Conservation (phyloP, 2,113 vertebrate genomes). For the Triplophysa tibetana region DNA sequence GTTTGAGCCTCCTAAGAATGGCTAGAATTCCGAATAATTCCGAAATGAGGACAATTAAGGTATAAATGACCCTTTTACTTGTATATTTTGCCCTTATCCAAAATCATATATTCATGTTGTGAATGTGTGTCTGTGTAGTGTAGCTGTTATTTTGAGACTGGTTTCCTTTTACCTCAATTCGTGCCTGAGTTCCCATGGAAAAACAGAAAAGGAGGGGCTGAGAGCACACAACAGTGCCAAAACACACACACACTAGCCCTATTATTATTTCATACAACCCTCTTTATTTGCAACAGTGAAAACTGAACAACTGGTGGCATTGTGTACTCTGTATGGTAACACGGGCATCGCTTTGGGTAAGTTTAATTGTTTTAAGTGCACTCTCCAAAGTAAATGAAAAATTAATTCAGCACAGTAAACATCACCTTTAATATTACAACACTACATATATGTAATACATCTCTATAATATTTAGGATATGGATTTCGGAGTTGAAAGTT, state of each 20-base stretch:
- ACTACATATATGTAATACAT: background rate
- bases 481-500: background rate
- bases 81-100: background rate
- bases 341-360: background rate
- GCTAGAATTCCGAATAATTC: no score
- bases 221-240: constrained; percentile 4
- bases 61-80: background rate
- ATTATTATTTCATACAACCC: background rate
- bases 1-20: background rate
- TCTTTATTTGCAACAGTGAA: background rate
- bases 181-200: constrained; percentile 29
- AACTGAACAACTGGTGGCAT: background rate
- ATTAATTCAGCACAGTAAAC: background rate
- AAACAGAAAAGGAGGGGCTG: constrained; percentile 28
- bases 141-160: constrained; percentile 1
- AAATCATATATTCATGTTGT: background rate
- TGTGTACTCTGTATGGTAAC: background rate
- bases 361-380: background rate
- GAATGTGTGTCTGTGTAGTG: background rate
- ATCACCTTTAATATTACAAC: background rate
- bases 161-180: constrained; percentile 22
- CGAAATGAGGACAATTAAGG: background rate
- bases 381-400: background rate
- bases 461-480: background rate
- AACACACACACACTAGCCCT: constrained; percentile 2